Evolutionary conservation across 35 echinoderm and acorn worm genomes (phyloP), one percentile per base, ranked within the genome.

Genomic region (Nesometra sesokonis): DNA sequence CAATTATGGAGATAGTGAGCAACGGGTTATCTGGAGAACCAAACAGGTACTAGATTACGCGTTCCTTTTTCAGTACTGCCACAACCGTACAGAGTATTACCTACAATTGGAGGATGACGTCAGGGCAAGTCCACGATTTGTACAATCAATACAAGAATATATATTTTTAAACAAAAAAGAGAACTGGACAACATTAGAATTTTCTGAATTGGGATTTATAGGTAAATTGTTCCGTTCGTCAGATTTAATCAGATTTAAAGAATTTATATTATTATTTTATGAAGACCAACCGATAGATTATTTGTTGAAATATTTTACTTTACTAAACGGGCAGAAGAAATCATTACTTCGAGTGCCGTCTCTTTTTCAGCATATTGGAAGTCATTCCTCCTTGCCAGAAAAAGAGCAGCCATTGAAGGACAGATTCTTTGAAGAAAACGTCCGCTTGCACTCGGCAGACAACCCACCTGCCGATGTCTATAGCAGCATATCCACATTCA

Each of bases 41-140:
- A 99, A 99, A 57, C 96, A 99, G 47, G 93, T 92, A 36, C 90
- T 94, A 30, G 96, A 99, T 77, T 99, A 91, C 84, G 87, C 96
- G 23, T 99, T 91, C 80, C 57, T 99, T 31, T 99, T 92, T 77
- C 81, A 52, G 21, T 99, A 99, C 77, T 90, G 91, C 82, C 84
- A 90, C 30, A 79, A 88, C 80, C 78, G 94, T 37, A 89, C 96
- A 30, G 82, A 90, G 15, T 99, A 99, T 88, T 99, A 94, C 46
- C 35, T 99, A 0, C 96, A 99, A 82, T 77, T 99, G 2, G 96
- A 99, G 38, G 96, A 99, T 83, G 96, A 99, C 87, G 93, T 99
- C 13, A 80, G 92, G 19, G 76, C 96, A 0, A 90, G 93, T 3
- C 87, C 90, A 88, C 87, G 91, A 83, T 99, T 92, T 84, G 47